Base-by-base conservation (phyloP, 2,113 vertebrate genomes). In the Hiodon alosoides region DNA sequence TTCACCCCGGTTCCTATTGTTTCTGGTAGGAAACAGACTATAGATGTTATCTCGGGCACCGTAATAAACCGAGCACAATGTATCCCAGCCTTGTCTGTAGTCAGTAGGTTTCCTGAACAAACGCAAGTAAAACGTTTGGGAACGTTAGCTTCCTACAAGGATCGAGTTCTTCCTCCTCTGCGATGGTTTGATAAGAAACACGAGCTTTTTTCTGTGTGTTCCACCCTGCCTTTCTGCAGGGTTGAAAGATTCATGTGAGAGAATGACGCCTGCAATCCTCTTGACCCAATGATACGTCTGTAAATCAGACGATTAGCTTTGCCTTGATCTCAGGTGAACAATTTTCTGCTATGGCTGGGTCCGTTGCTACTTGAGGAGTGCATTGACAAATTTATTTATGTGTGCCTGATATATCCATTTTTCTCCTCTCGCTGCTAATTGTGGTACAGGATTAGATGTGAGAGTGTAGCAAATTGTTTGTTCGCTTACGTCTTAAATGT, bases 41-140 rank as follows among this genome's bases (percentile, higher is more conserved):
- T 70, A 75, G 80, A 69, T 81, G 69, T 86, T 85, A 82, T 87
- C 79, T 81, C 71, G 80, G 66, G 67, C 76, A 76, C 70, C 65
- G 69, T 71, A 75, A 68, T 84, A 81, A 82, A 86, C 80, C 83
- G 72, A 82, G 76, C 67, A 87, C 84, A 87, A 89, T 87, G 77
- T 74, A 78, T 67, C 81, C 80, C 66, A 79, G 60, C 79, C 72
- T 81, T 71, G 58, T 64, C 60, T 64, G 31, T 67, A 64, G 62
- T 69, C 55, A 77, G 75, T 83, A 47, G 76, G 76, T 74, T 79
- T 73, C 72, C 64, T 79, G 71, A 67, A 76, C 75, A 77, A 79
- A 83, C 68, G 83, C 74, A 79, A 83, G 76, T 62, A 59, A 81
- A 74, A 55, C 75, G 73, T 71, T 61, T 64, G 65, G 69, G 70